Evolutionary conservation across 1,140 invertebrate species (phyloP).

Genomic region (Stegodyphus dumicola): DNA sequence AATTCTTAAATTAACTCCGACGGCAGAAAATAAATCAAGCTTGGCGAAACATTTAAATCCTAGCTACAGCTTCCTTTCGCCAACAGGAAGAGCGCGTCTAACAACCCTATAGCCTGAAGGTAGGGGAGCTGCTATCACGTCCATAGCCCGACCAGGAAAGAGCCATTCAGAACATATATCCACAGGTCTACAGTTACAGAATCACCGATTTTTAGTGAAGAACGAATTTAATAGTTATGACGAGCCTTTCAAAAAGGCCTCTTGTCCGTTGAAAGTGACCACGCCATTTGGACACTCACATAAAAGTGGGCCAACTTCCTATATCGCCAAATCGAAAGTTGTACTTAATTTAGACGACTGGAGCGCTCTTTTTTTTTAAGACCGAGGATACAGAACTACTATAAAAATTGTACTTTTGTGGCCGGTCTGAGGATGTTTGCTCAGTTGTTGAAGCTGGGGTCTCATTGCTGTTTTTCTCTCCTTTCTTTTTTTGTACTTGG

Average conservation of each 20-base stretch:
- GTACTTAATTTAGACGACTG: conserved; percentile 55
- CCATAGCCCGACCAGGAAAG: conserved; percentile 3
- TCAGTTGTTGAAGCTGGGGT: neutral
- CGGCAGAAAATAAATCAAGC: too few species aligned
- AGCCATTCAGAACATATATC: conserved; percentile 42
- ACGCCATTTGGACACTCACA: conserved; percentile 6
- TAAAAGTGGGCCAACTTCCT: conserved; percentile 10
- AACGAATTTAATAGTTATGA: conserved; percentile 60
- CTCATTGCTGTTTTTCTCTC: neutral
- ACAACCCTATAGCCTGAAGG: conserved; percentile 1
- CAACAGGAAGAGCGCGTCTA: neutral
- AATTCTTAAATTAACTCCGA: too few species aligned
- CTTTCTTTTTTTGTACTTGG: neutral
- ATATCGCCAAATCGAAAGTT: conserved; percentile 5
- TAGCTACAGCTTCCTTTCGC: neutral
- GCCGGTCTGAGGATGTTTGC: neutral
- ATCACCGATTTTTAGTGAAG: conserved; percentile 56
- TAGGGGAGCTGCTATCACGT: conserved; percentile 13
- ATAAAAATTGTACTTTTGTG: conserved; percentile 27
- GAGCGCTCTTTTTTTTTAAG: conserved; percentile 13
- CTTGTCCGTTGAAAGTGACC: conserved; percentile 39
- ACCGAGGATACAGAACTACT: neutral
- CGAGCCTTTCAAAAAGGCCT: conserved; percentile 28
- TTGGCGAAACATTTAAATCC: too few species aligned
- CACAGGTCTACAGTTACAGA: conserved; percentile 17